Base-by-base conservation (phyloP, 2,113 vertebrate genomes). In the Rhagologus leucostigma region DNA sequence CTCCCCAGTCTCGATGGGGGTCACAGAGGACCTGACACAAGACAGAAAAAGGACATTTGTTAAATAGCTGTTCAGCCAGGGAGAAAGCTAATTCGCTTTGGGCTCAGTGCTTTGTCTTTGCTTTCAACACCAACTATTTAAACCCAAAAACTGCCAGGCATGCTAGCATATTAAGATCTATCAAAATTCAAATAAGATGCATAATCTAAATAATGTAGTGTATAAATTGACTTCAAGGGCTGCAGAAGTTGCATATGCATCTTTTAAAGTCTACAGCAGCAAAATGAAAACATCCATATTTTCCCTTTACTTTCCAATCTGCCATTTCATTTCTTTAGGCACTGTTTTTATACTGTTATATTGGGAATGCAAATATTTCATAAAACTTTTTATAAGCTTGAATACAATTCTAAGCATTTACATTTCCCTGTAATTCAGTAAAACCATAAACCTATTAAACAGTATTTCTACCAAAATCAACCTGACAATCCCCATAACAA, bases 141-240 rank as follows among this genome's bases (percentile, higher is more conserved):
- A 89, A 82, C 27, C 82, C 70, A 64, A 64, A 74, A 89, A 46
- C 64, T 56, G 52, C 65, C 52, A 92, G 21, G n/a, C 79, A 30
- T 17, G 30, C 37, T 32, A 50, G 42, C n/a, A 23, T 29, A 89
- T 71, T 83, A 87, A 77, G 41, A 74, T 16, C 67, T 60, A 89
- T n/a, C 67, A 82, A 87, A 79, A 83, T 78, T 76, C 74, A 93
- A 75, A 19, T 64, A 47, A 47, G 57, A 76, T 53, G 41, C 49
- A 60, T 68, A 76, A 93, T 82, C 57, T 60, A 68, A 77, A 73
- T 79, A 87, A 94, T 37, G 44, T 24, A 30, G 26, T 3, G 10
- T 49, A 79, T 87, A 60, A 91, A 83, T 41, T 49, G 44, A 87
- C 87, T 87, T 93, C 60, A 79, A 93, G 41, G 77, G 42, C 39